Evolutionary conservation across 2,113 vertebrate genomes (phyloP), one percentile per base, ranked within the genome.

Genomic region (Dissostichus mawsoni): DNA sequence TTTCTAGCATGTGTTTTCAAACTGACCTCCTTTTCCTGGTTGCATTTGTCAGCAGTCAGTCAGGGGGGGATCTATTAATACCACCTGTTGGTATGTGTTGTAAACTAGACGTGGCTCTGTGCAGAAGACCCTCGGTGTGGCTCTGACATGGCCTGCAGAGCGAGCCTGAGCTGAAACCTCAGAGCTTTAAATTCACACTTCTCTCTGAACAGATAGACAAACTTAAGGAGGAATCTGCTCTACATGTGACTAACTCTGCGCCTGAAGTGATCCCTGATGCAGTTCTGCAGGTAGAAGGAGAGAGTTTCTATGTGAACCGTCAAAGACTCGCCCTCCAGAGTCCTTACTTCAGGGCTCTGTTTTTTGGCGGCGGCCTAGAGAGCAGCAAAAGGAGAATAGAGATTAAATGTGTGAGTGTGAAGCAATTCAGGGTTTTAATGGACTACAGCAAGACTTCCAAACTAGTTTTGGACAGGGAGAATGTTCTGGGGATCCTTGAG

Each of bases 301-400:
- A 94, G 62, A 84, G 73, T 11, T 98, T 97, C 55, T 94, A 92
- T 56, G 96, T 97, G 68, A 96, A 94, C 85, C 95, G 96, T 5
- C 83, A 87, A 33, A 71, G 9, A 0, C 92, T 97, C 29, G 94
- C 97, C 0, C 11, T 77, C 0, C 92, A 95, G 78, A 97, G 96
- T 67, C 93, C 90, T 0, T 98, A 97, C 58, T 98, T 98, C 41
- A 88, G 93, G 82, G 96, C 96, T 69, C 93, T 98, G 89, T 98
- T 97, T 84, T 97, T 95, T 59, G 96, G 97, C 2, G 91, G 94
- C 5, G 91, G 95, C 1, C 80, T 89, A 55, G 97, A 98, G 83
- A 95, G 94, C 86, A 84, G 51, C 3, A 91, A 92, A 29, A 89
- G 61, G 29, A 92, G 77, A n/a, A 87, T 97, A 17, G 94, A 94